Conservation (phyloP, 2,113 vertebrate species). For the Nycticorax nycticorax region DNA sequence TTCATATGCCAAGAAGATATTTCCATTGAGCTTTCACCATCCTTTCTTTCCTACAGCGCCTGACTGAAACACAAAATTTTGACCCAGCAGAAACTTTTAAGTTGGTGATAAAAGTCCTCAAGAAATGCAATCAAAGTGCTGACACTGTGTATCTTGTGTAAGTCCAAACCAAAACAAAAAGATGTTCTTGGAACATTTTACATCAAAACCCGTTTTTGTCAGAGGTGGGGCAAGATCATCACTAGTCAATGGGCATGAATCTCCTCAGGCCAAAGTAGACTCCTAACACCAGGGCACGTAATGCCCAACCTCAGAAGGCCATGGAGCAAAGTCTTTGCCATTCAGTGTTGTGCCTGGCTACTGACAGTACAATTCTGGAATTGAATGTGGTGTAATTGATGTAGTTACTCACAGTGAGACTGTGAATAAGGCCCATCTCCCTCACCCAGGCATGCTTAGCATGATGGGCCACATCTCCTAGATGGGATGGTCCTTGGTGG, state of each 20-base stretch:
- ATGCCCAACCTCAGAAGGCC: background rate
- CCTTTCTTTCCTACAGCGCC: background rate
- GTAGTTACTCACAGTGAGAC: background rate
- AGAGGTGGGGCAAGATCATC: background rate
- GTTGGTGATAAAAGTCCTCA: conserved; percentile 10
- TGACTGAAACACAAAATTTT: background rate
- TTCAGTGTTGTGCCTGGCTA: background rate
- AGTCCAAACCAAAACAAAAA: background rate
- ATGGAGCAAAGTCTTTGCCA: background rate
- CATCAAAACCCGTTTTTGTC: background rate
- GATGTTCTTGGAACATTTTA: background rate
- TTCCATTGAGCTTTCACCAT: background rate
- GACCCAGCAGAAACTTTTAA: background rate
- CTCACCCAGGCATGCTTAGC: background rate
- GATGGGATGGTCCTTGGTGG: background rate
- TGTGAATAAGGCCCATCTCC: background rate
- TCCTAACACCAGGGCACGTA: background rate
- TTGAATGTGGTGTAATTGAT: background rate
- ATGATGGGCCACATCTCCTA: background rate
- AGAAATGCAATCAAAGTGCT: conserved; percentile 21
- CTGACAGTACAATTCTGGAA: background rate
- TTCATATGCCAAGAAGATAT: background rate
- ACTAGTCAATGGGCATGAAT: background rate
- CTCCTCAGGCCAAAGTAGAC: background rate
- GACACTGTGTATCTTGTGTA: conserved; percentile 43